phyloP scores from a whole-genome alignment of 2,113 vertebrate species.

The Pionites leucogaster region DNA sequence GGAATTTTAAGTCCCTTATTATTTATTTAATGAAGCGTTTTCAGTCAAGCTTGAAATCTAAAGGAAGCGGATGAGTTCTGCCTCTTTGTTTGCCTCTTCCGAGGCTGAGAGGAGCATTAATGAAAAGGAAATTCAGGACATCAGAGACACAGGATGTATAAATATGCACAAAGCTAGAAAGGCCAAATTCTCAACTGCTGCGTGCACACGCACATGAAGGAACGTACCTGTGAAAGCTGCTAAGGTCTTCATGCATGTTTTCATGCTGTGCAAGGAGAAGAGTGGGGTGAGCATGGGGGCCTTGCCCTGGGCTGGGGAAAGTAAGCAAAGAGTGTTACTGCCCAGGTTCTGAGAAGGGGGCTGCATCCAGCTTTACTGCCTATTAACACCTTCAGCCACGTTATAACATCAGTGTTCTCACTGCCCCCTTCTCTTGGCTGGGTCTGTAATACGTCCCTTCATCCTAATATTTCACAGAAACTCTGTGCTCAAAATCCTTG shows the following conservation, averaged over 20 bases:
- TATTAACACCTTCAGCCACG: not conserved
- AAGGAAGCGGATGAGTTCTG: not conserved
- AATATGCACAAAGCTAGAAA: not conserved
- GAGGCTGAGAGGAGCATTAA: not conserved
- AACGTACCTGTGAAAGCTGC: not conserved
- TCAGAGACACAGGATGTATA: not conserved
- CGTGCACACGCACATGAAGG: not conserved
- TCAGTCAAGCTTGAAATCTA: not conserved
- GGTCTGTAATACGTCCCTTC: not conserved
- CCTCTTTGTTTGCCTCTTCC: not conserved
- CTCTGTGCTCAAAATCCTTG: not conserved
- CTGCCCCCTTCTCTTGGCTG: not conserved
- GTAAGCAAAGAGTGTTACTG: not conserved
- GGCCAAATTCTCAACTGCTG: not conserved
- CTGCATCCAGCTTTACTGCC: not conserved
- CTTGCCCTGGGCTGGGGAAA: not conserved
- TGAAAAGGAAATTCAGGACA: constrained; percentile 16
- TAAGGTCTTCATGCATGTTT: not conserved
- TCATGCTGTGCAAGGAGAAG: not conserved
- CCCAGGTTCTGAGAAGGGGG: not conserved
- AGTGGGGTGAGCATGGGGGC: not conserved
- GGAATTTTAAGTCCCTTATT: not conserved
- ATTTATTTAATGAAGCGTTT: not conserved
- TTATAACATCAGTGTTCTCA: not conserved
- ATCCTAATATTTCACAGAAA: not conserved